Evolutionary conservation across 2,888 invertebrate genomes (phyloP).

Genomic region (Oligia strigilis): DNA sequence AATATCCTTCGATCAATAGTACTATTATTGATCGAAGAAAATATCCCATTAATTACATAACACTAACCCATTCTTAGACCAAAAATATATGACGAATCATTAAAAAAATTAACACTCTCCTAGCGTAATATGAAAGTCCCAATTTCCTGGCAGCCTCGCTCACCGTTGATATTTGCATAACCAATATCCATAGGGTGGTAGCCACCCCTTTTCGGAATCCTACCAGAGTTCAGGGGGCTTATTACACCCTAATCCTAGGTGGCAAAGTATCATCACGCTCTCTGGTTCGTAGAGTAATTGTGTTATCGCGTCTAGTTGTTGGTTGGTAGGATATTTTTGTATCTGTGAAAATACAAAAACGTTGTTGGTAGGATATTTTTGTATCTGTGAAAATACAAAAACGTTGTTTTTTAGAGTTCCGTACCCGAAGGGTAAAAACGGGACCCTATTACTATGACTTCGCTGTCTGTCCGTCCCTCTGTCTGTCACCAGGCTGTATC

Average conservation of each 20-base stretch:
- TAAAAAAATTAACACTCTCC: constrained; percentile 58
- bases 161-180: constrained; percentile 63
- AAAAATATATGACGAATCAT: constrained; percentile 27
- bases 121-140: constrained; percentile 49
- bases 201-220: constrained; percentile 37
- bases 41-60: not conserved
- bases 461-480: too few species aligned
- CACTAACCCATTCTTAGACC: constrained; percentile 9
- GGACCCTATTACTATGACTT: too few species aligned
- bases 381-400: too few species aligned
- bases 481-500: too few species aligned
- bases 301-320: constrained; percentile 2
- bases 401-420: not conserved
- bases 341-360: not conserved
- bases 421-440: too few species aligned
- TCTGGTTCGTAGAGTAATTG: constrained; percentile 15
- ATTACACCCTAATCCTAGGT: constrained; percentile 50
- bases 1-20: too few species aligned
- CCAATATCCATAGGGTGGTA: constrained; percentile 62
- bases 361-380: not conserved
- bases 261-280: constrained; percentile 46
- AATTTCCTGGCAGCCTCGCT: constrained; percentile 60
- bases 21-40: too few species aligned
- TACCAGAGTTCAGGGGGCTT: constrained; percentile 34
- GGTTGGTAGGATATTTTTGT: not conserved